Conservation (phyloP, 2,113 vertebrate genomes). For the Rhineura floridana region DNA sequence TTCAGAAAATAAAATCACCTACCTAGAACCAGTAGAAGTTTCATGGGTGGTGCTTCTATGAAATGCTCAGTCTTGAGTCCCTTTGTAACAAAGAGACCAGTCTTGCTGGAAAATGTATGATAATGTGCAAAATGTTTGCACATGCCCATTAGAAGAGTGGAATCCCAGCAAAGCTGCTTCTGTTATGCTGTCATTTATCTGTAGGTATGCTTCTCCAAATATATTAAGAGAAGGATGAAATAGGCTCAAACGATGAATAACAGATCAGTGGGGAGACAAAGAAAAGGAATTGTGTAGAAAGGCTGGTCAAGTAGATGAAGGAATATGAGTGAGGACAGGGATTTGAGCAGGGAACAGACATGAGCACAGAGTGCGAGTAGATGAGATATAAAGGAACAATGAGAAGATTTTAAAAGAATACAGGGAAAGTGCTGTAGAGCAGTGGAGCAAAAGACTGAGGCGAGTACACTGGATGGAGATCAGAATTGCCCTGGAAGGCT, state of each 20-base stretch:
- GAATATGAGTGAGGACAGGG: not conserved
- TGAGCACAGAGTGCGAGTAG: not conserved
- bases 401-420: not conserved
- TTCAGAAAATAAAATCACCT: slow-evolving; percentile 55
- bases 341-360: not conserved
- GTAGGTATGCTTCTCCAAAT: not conserved
- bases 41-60: slow-evolving; percentile 70
- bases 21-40: slow-evolving; percentile 76
- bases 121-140: slow-evolving; percentile 1
- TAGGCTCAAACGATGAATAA: not conserved
- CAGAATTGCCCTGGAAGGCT: not conserved
- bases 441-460: not conserved
- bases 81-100: not conserved
- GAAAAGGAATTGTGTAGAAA: not conserved
- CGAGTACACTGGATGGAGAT: not conserved
- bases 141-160: not conserved
- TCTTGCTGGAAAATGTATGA: slow-evolving; percentile 5
- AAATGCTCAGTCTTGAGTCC: slow-evolving; percentile 31
- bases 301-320: slow-evolving; percentile 3
- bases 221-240: not conserved
- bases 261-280: not conserved
- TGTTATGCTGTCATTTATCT: slow-evolving; percentile 25
- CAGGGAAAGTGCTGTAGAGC: not conserved
- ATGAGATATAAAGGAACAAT: not conserved
- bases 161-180: not conserved